Evolutionary conservation across 2,113 vertebrate species (phyloP).

Genomic region (Odontesthes bonariensis): DNA sequence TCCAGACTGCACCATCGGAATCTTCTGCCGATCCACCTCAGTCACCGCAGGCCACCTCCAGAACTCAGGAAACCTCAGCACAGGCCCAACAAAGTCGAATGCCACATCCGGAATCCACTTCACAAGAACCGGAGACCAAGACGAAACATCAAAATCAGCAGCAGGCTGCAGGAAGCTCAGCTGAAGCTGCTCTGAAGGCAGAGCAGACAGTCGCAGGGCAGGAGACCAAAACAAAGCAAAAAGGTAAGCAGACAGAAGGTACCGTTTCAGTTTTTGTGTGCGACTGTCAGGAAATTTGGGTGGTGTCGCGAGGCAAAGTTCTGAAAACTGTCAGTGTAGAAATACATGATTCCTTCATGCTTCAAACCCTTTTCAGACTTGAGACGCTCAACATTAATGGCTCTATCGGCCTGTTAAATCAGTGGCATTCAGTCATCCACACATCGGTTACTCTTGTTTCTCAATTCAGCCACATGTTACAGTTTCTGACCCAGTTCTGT

Average conservation of each 20-base stretch:
- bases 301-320: too few relatives aligned
- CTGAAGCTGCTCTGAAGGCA: background rate
- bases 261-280: too few relatives aligned
- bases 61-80: background rate
- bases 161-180: background rate
- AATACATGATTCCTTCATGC: too few relatives aligned
- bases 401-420: too few relatives aligned
- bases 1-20: background rate
- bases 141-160: background rate
- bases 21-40: background rate
- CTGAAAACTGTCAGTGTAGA: too few relatives aligned
- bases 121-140: background rate
- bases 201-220: background rate
- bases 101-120: background rate
- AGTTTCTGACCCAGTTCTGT: too few relatives aligned
- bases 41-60: background rate
- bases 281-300: too few relatives aligned
- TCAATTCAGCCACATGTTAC: too few relatives aligned
- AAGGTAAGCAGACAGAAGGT: constrained; percentile 19
- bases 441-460: too few relatives aligned
- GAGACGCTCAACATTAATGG: too few relatives aligned
- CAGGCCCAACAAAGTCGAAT: background rate
- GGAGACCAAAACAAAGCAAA: background rate
- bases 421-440: too few relatives aligned
- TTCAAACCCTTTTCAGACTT: too few relatives aligned